These are phyloP conservation scores for Gouania willdenowi DNA, from an alignment of 2,797 vertebrate species.

Conservation along the genomic window DNA sequence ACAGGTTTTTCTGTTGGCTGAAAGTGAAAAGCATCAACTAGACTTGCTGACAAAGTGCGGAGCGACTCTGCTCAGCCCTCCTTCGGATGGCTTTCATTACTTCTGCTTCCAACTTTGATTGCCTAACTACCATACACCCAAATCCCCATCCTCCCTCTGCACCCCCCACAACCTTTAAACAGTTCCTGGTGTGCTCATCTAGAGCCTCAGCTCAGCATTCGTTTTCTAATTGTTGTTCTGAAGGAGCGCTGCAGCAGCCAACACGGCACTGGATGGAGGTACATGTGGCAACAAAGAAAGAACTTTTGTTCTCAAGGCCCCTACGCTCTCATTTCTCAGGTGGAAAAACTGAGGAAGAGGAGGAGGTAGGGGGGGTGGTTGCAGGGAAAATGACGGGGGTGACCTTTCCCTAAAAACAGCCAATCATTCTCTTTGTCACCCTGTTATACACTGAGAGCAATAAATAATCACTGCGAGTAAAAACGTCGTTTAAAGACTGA, in stretches of 20 bases:
- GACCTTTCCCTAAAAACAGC: constrained; percentile 48
- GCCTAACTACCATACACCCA: constrained; percentile 3
- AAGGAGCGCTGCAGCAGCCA: constrained; percentile 43
- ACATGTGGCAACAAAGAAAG: constrained; percentile 65
- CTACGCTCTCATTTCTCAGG: constrained; percentile 34
- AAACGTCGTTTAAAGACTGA: constrained; percentile 28
- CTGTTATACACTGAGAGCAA: constrained; percentile 31
- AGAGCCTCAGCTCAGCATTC: constrained; percentile 36
- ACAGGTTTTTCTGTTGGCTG: too few species aligned
- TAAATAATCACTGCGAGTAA: constrained; percentile 35
- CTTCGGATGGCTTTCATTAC: constrained; percentile 46
- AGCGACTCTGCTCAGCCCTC: constrained; percentile 14
- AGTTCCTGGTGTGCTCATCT: constrained; percentile 53
- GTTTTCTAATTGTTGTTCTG: constrained; percentile 63
- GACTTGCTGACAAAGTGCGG: too few species aligned
- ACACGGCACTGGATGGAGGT: constrained; percentile 33
- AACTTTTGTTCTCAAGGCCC: constrained; percentile 70
- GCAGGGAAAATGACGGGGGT: neutral
- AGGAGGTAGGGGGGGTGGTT: neutral
- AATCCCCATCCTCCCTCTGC: neutral
- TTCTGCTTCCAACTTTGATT: constrained; percentile 27
- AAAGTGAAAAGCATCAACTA: too few species aligned
- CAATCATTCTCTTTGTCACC: constrained; percentile 30
- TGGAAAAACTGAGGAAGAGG: constrained; percentile 67
- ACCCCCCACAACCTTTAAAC: constrained; percentile 27